phyloP scores from a whole-genome alignment of 64 coral and sea anemone species.

The Pachyseris speciosa region DNA sequence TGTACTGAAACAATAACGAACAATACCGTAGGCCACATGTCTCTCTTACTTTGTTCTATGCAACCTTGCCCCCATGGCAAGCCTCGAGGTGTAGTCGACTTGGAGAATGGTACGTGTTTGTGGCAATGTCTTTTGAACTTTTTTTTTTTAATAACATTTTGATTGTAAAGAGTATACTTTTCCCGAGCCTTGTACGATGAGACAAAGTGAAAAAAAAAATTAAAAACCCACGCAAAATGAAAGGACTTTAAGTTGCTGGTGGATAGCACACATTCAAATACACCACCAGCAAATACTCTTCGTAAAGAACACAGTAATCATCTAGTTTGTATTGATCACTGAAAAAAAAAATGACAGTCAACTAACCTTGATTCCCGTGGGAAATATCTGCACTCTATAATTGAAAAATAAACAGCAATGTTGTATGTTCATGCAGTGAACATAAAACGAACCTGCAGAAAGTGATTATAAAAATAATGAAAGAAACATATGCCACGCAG shows the following conservation, averaged over 20 bases:
- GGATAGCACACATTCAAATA: neutral
- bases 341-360: neutral
- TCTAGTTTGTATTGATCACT: neutral
- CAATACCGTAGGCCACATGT: too few species aligned
- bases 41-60: too few species aligned
- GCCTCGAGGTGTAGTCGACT: too few species aligned
- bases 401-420: neutral
- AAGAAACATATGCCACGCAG: neutral
- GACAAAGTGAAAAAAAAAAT: neutral
- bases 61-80: too few species aligned
- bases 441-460: neutral
- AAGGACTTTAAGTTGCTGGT: neutral
- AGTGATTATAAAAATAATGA: neutral
- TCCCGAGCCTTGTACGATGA: neutral
- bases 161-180: neutral
- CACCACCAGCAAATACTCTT: conserved; percentile 13
- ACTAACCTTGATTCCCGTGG: conserved; percentile 44
- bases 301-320: neutral
- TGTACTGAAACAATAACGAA: too few species aligned
- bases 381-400: neutral
- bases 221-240: neutral
- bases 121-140: too few species aligned
- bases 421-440: neutral
- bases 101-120: too few species aligned
- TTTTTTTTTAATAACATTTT: too few species aligned